phyloP scores from a whole-genome alignment of 2,797 vertebrate species.

The Microtus agrestis region DNA sequence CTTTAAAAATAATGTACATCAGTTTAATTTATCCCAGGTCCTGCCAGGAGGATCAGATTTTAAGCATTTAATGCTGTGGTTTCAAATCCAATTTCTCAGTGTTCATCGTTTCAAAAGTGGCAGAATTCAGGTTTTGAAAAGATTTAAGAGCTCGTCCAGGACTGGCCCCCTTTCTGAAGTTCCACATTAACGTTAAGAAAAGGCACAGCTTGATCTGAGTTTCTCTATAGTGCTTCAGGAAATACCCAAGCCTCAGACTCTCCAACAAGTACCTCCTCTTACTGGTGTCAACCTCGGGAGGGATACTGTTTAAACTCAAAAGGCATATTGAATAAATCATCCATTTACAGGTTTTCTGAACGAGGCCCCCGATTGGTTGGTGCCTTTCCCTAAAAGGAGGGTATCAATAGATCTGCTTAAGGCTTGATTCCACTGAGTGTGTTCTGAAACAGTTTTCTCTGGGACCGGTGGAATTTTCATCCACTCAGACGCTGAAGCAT shows the following conservation, averaged over 20 bases:
- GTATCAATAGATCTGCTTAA: conserved; percentile 70
- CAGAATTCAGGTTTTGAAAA: conserved; percentile 84
- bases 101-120: conserved; percentile 88
- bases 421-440: conserved; percentile 67
- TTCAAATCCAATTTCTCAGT: conserved; percentile 91
- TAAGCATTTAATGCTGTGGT: conserved; percentile 89
- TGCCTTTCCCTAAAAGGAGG: conserved; percentile 72
- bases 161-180: conserved; percentile 48
- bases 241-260: conserved; percentile 63
- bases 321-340: conserved; percentile 77
- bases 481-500: conserved; percentile 66
- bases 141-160: conserved; percentile 68
- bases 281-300: conserved; percentile 67
- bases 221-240: conserved; percentile 76
- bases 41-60: conserved; percentile 90
- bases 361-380: conserved; percentile 59
- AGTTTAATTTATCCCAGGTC: conserved; percentile 91
- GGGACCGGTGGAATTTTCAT: conserved; percentile 77
- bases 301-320: conserved; percentile 77
- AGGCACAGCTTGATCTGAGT: conserved; percentile 66
- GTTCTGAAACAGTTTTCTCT: conserved; percentile 66
- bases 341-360: conserved; percentile 54
- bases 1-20: conserved; percentile 90
- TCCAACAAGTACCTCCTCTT: conserved; percentile 81
- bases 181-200: conserved; percentile 58